Conservation (phyloP, 2,797 vertebrate genomes). For the Sparus aurata region DNA sequence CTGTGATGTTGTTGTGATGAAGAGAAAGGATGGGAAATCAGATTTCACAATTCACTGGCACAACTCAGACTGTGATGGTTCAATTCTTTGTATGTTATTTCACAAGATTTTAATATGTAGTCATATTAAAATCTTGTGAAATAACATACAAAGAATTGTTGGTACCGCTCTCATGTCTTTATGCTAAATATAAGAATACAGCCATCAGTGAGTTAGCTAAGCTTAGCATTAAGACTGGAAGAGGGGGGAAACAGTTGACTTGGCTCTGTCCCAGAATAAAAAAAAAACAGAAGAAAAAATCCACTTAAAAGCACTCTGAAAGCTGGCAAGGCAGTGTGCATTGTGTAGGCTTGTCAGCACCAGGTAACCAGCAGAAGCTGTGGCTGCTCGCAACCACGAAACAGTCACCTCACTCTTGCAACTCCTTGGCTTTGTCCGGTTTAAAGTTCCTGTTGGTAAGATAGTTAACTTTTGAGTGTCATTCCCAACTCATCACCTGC, state of each 20-base stretch:
- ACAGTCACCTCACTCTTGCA: background rate
- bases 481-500: too few species aligned
- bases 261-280: background rate
- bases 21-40: background rate
- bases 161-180: background rate
- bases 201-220: background rate
- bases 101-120: background rate
- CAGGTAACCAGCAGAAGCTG: background rate
- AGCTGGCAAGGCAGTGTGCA: background rate
- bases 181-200: too few species aligned
- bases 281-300: background rate
- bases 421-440: too few species aligned
- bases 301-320: background rate
- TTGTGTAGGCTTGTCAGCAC: background rate
- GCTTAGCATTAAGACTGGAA: background rate
- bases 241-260: background rate
- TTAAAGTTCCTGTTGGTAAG: too few species aligned
- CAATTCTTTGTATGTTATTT: background rate
- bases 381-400: background rate
- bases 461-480: too few species aligned
- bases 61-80: background rate
- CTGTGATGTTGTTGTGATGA: background rate
- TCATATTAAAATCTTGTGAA: background rate
- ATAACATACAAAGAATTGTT: background rate
- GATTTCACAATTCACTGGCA: background rate